Base-by-base conservation (phyloP, 1,140 invertebrate species). In the Ceratosolen fusciceps region DNA sequence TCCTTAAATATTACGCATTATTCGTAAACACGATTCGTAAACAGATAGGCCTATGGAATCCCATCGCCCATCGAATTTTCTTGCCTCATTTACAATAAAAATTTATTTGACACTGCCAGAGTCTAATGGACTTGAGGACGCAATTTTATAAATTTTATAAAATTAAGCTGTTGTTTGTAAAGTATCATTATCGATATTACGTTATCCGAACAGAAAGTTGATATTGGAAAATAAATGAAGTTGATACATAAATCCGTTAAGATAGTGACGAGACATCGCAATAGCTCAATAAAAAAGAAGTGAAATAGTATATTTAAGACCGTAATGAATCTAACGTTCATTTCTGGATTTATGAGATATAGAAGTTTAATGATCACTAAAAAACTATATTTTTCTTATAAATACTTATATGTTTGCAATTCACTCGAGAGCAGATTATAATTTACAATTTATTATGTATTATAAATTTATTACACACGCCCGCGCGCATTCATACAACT, bases 251-350 rank as follows among this genome's bases (percentile, higher is more conserved):
- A 60, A 31, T 60, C 29, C 26, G 58, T 31, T 60, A 29, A 31
- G 58, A 60, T 60, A 31, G 29, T 60, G 58, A 31, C 26, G 58
- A 31, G 58, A 60, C 29, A 31, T 31, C 29, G 14, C 26, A 60
- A 31, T 60, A 60, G 58, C 58, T 60, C 12, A 60, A 60, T 31
- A 60, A 60, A 60, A 47, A 60, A 31, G 58, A 31, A 60, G 58
- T 16, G 58, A 60, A 60, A 60, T 26, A 60, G 26, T 60, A 60
- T 60, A 60, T 31, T 60, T 60, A 60, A 60, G 29, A 60, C 9
- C 26, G 58, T 60, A 60, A 60, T 60, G 58, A 60, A 58, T 31
- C 10, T 60, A 31, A 31, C 26, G 16, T 60, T 60, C 26, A 31
- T 60, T 31, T 60, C 58, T 19, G 14, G 58, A 60, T 34, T 60